phyloP scores from a whole-genome alignment of 2,113 vertebrate species.

The Sturnira hondurensis region DNA sequence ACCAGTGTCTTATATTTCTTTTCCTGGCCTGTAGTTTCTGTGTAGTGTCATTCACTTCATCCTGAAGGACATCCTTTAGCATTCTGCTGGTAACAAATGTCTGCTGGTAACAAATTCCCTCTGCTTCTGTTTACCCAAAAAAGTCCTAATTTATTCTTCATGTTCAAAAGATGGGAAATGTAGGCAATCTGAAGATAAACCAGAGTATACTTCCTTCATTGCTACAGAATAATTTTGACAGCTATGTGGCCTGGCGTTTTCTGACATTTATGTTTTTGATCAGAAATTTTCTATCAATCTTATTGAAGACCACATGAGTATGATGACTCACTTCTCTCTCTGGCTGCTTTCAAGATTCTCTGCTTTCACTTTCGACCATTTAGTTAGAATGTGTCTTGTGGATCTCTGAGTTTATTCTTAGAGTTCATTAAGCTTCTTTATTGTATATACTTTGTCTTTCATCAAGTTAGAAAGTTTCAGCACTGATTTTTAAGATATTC shows the following conservation, averaged over 20 bases:
- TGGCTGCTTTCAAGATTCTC: neutral
- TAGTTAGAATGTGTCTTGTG: too few relatives aligned
- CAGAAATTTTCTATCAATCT: neutral
- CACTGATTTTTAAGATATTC: too few relatives aligned
- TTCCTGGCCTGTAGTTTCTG: neutral
- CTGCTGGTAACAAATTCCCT: neutral
- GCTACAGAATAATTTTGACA: neutral
- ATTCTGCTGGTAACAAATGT: neutral
- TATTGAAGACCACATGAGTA: neutral
- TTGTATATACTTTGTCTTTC: too few relatives aligned
- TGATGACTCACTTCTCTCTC: neutral
- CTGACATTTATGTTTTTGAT: neutral
- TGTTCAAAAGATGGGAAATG: neutral
- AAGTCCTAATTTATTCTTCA: neutral
- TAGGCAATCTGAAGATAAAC: neutral
- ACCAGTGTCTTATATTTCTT: too few relatives aligned
- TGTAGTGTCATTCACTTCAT: neutral
- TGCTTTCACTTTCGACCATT: too few relatives aligned
- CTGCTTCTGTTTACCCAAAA: neutral
- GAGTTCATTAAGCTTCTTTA: too few relatives aligned
- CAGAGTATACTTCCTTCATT: neutral
- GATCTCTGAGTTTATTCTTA: too few relatives aligned
- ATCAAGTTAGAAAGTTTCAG: too few relatives aligned
- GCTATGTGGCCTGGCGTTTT: neutral
- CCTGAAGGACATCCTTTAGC: neutral